Base-by-base conservation (phyloP, 2,888 invertebrate species). In the Ectemnius cavifrons region DNA sequence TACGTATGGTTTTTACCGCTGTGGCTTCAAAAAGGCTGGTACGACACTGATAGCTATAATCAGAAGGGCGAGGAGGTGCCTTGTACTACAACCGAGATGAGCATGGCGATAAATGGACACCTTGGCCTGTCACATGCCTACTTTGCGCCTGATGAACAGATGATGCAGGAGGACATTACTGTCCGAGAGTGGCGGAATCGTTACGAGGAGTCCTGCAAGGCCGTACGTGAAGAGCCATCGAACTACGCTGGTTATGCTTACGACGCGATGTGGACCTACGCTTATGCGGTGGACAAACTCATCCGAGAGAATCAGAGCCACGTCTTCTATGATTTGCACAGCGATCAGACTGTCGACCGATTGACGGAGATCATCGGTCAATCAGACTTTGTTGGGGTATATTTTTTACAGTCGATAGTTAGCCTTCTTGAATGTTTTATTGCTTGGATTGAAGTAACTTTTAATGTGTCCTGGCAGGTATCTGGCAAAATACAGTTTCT, bases 1-100 rank as follows among this genome's bases (percentile, higher is more conserved):
- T 96, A 95, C 89, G 95, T 96, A 2, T 98, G 97, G 97, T 96
- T 98, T 87, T 92, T 98, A 70, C 97, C 97, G 0, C 92, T 93
- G 47, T 95, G 96, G 94, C 92, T 95, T 20, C 92, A 93, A 6
- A 88, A 92, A 2, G 91, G 93, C 77, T 95, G 95, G 94, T 93
- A 93, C 86, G 91, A 94, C 79, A 94, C 94, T 0, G 93, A 93
- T 75, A 89, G 88, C 27, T 92, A 92, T 81, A 92, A 93, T 76
- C 13, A 67, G 1, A 67, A 83, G 16, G 83, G 85, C 76, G 92
- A 93, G 79, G 88, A 84, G 23, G 92, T 94, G 14, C 92, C 92
- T 4, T 96, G 96, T 85, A 93, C 93, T 0, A 93, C 93, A 0
- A 87, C 89, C 2, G 92, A 95, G 86, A 94, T 96, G 92, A 91